Conservation (phyloP, 2,113 vertebrate species). For the Barnardius zonarius region DNA sequence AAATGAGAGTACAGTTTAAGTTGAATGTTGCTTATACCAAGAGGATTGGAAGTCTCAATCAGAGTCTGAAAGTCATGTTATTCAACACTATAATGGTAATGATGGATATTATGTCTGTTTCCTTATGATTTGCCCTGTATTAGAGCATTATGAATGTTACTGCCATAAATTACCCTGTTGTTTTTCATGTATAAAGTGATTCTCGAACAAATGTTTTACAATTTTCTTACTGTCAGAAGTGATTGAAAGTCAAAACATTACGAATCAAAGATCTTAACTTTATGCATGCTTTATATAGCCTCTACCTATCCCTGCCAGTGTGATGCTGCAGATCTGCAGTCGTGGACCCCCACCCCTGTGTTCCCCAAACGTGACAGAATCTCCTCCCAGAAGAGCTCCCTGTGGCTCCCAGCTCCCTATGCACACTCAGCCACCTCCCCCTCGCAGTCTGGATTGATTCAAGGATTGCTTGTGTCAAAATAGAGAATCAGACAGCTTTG, state of each 20-base stretch:
- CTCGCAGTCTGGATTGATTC: rapidly evolving
- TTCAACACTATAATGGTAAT: background rate
- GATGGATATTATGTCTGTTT: background rate
- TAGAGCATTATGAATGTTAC: background rate
- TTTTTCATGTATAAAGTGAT: background rate
- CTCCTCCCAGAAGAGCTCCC: background rate
- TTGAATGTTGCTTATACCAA: background rate
- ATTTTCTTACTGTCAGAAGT: background rate
- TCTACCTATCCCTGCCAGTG: background rate
- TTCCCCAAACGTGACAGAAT: background rate
- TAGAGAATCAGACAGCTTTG: background rate
- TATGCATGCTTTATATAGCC: background rate
- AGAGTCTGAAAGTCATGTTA: background rate
- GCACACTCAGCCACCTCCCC: background rate
- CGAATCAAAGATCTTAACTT: background rate
- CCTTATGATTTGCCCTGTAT: background rate
- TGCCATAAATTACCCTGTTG: background rate
- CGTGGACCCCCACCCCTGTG: rapidly evolving
- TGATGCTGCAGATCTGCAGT: background rate
- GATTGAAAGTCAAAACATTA: background rate
- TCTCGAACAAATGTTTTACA: background rate
- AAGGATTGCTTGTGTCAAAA: background rate
- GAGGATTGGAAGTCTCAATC: background rate
- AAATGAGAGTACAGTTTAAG: slow-evolving; percentile 48
- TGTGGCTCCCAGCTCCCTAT: background rate